Evolutionary conservation across 2,113 vertebrate species (phyloP).

Genomic region (Oncorhynchus masou): DNA sequence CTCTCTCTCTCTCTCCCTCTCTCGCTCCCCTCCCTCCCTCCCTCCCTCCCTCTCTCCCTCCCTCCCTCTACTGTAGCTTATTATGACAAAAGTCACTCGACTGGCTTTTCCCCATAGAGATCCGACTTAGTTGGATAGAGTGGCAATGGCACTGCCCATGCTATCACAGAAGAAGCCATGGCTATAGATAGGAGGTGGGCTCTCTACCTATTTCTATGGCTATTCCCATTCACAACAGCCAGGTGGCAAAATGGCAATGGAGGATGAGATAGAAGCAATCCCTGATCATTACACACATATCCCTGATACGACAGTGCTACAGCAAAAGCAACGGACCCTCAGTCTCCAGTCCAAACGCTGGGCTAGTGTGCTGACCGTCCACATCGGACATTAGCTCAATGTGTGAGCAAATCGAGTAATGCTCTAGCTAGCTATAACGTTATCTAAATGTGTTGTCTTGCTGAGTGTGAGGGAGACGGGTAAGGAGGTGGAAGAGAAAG

Average conservation of each 20-base stretch:
- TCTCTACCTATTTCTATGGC: background rate
- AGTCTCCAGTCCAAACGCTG: background rate
- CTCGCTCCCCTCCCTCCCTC: too few relatives aligned
- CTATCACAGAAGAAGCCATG: too few relatives aligned
- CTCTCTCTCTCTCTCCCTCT: too few relatives aligned
- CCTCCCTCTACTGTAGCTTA: background rate
- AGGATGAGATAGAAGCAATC: conserved; percentile 24
- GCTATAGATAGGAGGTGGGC: too few relatives aligned
- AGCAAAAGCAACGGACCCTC: background rate
- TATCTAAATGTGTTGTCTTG: background rate
- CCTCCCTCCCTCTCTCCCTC: too few relatives aligned
- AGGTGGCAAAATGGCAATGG: conserved; percentile 1
- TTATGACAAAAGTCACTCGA: conserved; percentile 19
- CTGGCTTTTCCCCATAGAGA: background rate
- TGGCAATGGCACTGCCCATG: too few relatives aligned
- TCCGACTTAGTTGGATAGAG: too few relatives aligned
- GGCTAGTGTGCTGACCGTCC: background rate
- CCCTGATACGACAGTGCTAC: conserved; percentile 28
- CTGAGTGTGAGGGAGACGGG: conserved; percentile 16
- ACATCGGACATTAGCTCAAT: background rate
- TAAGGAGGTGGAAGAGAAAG: conserved; percentile 23
- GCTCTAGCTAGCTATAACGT: background rate
- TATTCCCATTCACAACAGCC: conserved; percentile 32
- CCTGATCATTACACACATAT: conserved; percentile 49
- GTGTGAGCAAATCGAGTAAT: background rate